Base-by-base conservation (phyloP, 2,888 invertebrate species). In the Thera britannica region DNA sequence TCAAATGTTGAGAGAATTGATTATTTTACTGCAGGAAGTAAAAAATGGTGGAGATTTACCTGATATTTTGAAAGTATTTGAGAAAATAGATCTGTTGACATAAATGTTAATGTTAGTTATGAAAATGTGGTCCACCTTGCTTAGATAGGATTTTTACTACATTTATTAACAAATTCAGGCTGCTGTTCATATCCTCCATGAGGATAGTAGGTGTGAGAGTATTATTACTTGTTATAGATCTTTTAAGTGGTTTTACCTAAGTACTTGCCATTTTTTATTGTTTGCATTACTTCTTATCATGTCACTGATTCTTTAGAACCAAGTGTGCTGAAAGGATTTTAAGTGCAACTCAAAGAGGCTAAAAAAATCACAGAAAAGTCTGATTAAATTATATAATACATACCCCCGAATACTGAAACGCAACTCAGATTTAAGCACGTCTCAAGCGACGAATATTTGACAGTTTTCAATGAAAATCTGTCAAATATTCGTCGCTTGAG, bases 1-100 rank as follows among this genome's bases (percentile, higher is more conserved):
- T 70, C 82, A 86, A 71, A 71, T 72, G 44, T 69, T 87, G 3
- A 82, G 83, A 72, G 87, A 90, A 72, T 76, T 91, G 2, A 77
- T 84, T 35, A 38, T 73, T 48, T 65, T 82, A 58, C 76, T 87
- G 38, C 74, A 81, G 41, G 74, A 82, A 51, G 72, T 83, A 63
- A 85, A 81, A 72, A 77, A 65, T 48, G 75, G 55, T 54, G 75
- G 71, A 2, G 67, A 78, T 38, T 67, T 88, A n/a, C 86, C 85
- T 44, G 73, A 81, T 5, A 66, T 79, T 11, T 74, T 90, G 11
- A 80, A 82, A 62, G 71, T 89, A 61, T 91, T 91, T 82, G 78
- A 80, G 62, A 86, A 83, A 56, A 82, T 90, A 58, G 81, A 82
- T 36, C 70, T 87, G 3, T 74, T 83, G 66, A 36, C 59, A 56